A percentile compares a stretch with the other conserved stretches of the same genome.
phyloP scores from a whole-genome alignment of 2,113 vertebrate species.

The Fregata magnificens region DNA sequence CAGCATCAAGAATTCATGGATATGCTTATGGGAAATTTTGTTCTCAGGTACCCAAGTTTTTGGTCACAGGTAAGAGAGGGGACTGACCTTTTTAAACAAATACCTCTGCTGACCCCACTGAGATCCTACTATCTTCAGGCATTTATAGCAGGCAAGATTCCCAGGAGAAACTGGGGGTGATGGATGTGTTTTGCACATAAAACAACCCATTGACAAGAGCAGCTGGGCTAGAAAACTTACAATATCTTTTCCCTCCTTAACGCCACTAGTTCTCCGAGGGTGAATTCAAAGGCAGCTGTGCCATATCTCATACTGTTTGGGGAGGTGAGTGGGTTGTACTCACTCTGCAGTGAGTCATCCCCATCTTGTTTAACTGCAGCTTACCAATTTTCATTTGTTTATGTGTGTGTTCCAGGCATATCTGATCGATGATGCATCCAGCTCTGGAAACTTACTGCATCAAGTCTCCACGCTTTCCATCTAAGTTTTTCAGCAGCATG shows the following conservation, averaged over 20 bases:
- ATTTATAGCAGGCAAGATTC: not conserved
- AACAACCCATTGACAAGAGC: not conserved
- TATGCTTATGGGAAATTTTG: not conserved
- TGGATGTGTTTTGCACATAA: not conserved
- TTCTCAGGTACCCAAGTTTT: not conserved
- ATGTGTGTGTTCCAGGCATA: not conserved
- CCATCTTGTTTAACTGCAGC: not conserved
- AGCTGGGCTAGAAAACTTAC: not conserved
- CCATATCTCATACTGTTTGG: not conserved
- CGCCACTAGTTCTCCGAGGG: not conserved
- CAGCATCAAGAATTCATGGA: rapidly evolving
- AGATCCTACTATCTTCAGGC: not conserved
- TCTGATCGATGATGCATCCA: not conserved
- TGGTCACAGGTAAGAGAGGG: not conserved
- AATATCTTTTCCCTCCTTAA: not conserved
- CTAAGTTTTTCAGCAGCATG: not conserved
- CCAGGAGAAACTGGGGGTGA: not conserved
- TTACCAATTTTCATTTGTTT: not conserved
- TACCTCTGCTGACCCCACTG: not conserved
- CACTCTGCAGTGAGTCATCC: conserved; percentile 5
- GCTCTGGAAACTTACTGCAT: not conserved
- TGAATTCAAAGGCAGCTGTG: conserved; percentile 9
- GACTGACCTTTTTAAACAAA: not conserved
- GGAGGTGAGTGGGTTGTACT: conserved; percentile 35
- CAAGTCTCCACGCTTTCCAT: not conserved